Base-by-base conservation (phyloP, 2,113 vertebrate species). In the Myodes glareolus region DNA sequence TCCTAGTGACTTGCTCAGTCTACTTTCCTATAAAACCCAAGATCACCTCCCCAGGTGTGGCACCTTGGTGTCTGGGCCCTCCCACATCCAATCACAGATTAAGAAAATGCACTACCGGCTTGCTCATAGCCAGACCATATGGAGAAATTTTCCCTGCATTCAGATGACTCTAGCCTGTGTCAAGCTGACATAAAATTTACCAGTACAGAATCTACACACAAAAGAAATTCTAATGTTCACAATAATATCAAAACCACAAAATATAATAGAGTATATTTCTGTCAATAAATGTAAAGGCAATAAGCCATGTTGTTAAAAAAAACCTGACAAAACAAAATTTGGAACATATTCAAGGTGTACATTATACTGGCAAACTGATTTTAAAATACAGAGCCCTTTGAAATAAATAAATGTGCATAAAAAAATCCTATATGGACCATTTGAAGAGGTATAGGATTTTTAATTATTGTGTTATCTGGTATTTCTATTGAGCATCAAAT, bases 181-280 rank as follows among this genome's bases (percentile, higher is more conserved):
- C n/a, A n/a, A n/a, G n/a, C n/a, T n/a, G n/a, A n/a, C n/a, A n/a
- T n/a, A n/a, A n/a, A n/a, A n/a, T n/a, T n/a, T n/a, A n/a, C 19
- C 19, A 81, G 33, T 1, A 25, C 33, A 55, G 23, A 36, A 80
- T 55, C 50, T 55, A 80, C 36, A 80, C 33, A 67, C 2, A 65
- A 81, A 65, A 9, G 19, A 1, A 92, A 92, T 77, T 4, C 6
- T 85, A 61, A 55, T 23, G 45, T 88, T 90, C 25, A 68, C 45
- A 88, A 75, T 39, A 89, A 87, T 21, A 76, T 19, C 67, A 25
- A 68, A 42, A 95, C 82, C 58, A 58, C 4, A 94, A 94, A 94
- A 78, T 87, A 87, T 73, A 95, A 92, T 36, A 65, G 2, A 36
- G 36, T 61, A 78, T 9, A 90, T 42, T 55, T 77, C 14, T 76